Percentiles rank a stretch among this genome's conserved stretches.
Evolutionary conservation across 2,113 vertebrate species (phyloP).

Genomic region (Loxodonta africana): DNA sequence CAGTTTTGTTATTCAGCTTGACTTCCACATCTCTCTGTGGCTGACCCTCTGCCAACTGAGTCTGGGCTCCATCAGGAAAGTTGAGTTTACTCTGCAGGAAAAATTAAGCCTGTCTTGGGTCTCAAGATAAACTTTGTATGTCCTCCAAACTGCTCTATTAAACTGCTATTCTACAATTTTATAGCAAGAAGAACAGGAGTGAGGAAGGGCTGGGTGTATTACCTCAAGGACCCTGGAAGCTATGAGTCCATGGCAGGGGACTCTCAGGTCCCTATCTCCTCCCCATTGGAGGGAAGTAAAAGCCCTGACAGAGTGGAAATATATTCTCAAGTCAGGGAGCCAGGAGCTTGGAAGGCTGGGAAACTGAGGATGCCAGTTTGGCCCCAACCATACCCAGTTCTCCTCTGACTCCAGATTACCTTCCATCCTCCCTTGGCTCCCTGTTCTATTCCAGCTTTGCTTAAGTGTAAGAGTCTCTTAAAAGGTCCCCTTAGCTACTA

Average conservation of each 20-base stretch:
- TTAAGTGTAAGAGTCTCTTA: background rate
- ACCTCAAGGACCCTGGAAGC: background rate
- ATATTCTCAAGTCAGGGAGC: background rate
- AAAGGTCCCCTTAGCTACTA: background rate
- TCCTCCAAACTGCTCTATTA: background rate
- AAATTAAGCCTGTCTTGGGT: background rate
- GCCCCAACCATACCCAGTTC: background rate
- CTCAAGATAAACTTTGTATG: background rate
- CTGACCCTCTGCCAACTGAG: background rate
- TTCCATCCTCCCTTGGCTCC: background rate
- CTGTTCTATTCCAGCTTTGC: background rate
- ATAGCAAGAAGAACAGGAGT: background rate
- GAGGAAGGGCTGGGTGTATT: background rate
- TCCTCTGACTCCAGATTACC: background rate
- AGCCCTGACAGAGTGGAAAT: background rate
- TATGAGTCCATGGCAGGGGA: background rate
- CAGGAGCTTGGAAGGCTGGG: too few species aligned
- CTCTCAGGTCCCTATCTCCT: background rate
- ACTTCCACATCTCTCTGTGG: background rate
- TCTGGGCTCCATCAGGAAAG: too few species aligned
- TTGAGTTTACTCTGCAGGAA: too few species aligned
- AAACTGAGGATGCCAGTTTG: background rate
- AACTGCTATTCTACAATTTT: background rate
- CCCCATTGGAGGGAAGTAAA: background rate
- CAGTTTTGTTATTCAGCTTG: background rate